Evolutionary conservation across 2,888 invertebrate genomes (phyloP), one percentile per base, ranked within the genome.

Genomic region (Ophonus ardosiacus): DNA sequence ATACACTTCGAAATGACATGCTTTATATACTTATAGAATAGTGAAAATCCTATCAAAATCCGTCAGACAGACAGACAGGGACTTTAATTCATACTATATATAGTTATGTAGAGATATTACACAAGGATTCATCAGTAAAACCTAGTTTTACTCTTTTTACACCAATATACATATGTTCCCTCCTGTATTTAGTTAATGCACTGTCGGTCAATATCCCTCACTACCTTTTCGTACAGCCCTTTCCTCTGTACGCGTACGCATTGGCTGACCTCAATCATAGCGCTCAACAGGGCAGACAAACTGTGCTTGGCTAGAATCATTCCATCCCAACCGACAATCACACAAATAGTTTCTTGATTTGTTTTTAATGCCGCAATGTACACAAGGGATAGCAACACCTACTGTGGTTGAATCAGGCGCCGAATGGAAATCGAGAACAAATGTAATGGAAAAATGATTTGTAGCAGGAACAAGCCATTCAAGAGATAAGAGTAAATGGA

Each of bases 271-370:
- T 51, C 43, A 51, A 51, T 51, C 13, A 51, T 51, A 10, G 43
- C 43, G 43, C 43, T 5, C 43, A 51, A 51, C 43, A 51, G 43
- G 43, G 43, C 13, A 8, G 43, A 4, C 31, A 31, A 6, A 1
- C 5, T 6, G 31, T 6, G 31, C n/a, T n/a, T 40, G 40, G 40
- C 10, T 51, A 51, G 13, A 51, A 8, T 8, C 43, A 51, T 31
- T 31, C 31, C 31, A 31, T 5, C 1, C 31, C 5, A 31, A 31
- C 31, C 43, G 13, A 51, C 43, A 51, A 51, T 51, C 43, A 51
- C 13, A 63, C 63, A 63, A 63, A 63, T 63, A 63, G 63, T 63
- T 63, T 63, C 63, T 63, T 63, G 63, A 63, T 63, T 63, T 63
- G 63, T 63, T 63, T 63, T 63, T 63, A 63, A 63, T 63, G 63